phyloP scores from a whole-genome alignment of 1,140 invertebrate species.

The Caenorhabditis tropicalis region DNA sequence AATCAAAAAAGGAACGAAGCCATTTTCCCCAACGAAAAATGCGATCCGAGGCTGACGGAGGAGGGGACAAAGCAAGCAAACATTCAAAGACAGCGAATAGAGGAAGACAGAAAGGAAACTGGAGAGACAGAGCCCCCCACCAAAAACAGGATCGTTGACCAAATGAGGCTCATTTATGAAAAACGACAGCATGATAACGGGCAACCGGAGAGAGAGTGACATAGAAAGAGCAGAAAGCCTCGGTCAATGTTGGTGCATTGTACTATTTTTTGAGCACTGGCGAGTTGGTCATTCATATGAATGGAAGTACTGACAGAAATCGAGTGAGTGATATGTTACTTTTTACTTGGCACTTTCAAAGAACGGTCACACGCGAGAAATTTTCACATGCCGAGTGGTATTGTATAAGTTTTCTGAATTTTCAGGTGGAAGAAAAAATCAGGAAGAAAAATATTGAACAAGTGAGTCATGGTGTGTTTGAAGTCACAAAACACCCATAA shows the following conservation, averaged over 20 bases:
- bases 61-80: constrained; percentile 12
- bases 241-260: background rate
- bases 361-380: background rate
- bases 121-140: background rate
- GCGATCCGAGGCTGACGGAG: constrained; percentile 9
- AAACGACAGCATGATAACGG: constrained; percentile 20
- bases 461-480: too few species aligned
- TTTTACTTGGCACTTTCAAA: background rate
- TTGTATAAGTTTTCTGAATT: too few species aligned
- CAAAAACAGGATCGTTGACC: constrained; percentile 21
- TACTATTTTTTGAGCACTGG: background rate
- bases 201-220: background rate
- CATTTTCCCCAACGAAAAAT: constrained; percentile 23
- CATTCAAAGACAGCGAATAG: constrained; percentile 8
- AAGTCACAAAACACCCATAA: too few species aligned
- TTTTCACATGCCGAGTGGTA: background rate
- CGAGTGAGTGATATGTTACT: background rate
- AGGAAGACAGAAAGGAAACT: background rate
- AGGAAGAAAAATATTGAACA: too few species aligned
- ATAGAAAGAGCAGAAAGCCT: background rate
- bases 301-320: background rate
- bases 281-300: background rate
- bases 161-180: constrained; percentile 28
- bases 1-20: constrained; percentile 29
- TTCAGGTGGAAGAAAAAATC: too few species aligned